Base-by-base conservation (phyloP, 1,140 invertebrate species). In the Tribolium castaneum region DNA sequence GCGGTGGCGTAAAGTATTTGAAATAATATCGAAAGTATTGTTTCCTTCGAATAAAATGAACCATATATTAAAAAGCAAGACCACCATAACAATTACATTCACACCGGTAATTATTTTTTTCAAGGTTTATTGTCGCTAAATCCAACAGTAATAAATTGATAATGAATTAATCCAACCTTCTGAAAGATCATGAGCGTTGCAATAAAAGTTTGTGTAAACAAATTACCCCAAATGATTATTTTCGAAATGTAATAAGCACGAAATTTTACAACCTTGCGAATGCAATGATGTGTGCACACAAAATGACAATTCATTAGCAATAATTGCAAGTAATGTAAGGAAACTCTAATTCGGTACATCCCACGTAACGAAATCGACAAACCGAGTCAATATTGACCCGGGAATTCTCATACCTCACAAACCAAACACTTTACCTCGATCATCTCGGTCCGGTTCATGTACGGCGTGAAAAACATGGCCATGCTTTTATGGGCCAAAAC, bases 401-500 rank as follows among this genome's bases (percentile, higher is more conserved):
- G 22, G 6, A 25, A 56, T 34, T 19, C 13, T 52, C n/a, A n/a
- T 52, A 19, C 9, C 49, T 50, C 49, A 50, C 25, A 30, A 25
- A 30, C 6, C 10, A 7, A 25, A 34, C 22, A 39, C 75, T 77
- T 85, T 86, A 93, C 92, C 88, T 92, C 92, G 9, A 90, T 88
- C 90, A 92, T 93, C 50, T 87, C 86, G 1, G 92, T 92, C 78
- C 93, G 90, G 78, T 94, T 94, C 1, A 90, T 82, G 80, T 91
- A 94, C 22, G 93, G 92, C 75, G 90, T 90, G 81, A 92, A 94
- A 39, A 94, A 92, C 77, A 93, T 82, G 0, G 93, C 92, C 91
- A 94, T 92, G 1, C 92, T 92, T 83, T 94, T 94, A 79, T 94
- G 93, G 0, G 92, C 90, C 0, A 92, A 19, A 5, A 94, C 82